These are phyloP conservation scores for Saxidomus purpurata DNA, from an alignment of 1,140 invertebrate species.

Conservation along the genomic window DNA sequence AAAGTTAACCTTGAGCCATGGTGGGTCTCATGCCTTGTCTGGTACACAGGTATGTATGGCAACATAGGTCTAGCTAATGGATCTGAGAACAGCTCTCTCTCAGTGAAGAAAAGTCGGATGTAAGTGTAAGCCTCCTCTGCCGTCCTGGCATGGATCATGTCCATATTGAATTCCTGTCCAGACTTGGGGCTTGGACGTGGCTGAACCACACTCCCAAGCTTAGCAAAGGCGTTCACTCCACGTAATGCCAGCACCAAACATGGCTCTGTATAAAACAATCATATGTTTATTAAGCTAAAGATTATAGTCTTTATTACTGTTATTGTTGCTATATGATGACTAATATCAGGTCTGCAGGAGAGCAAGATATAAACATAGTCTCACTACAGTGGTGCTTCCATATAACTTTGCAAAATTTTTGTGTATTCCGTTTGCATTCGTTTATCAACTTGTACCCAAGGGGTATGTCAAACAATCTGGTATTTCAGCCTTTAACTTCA, in stretches of 20 bases:
- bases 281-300: too few relatives aligned
- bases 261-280: slow-evolving; percentile 78
- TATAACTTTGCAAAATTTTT: too few relatives aligned
- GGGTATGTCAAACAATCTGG: too few relatives aligned
- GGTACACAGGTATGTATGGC: slow-evolving; percentile 78
- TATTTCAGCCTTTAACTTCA: too few relatives aligned
- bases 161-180: slow-evolving; percentile 64
- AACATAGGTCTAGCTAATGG: slow-evolving; percentile 75
- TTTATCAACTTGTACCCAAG: too few relatives aligned
- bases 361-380: too few relatives aligned
- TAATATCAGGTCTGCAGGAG: too few relatives aligned
- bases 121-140: slow-evolving; percentile 80
- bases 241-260: slow-evolving; percentile 81
- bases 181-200: slow-evolving; percentile 35
- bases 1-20: neutral
- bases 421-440: too few relatives aligned
- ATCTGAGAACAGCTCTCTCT: slow-evolving; percentile 81
- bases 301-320: too few relatives aligned
- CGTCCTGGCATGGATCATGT: slow-evolving; percentile 78
- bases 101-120: slow-evolving; percentile 81
- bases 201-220: slow-evolving; percentile 71
- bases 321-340: too few relatives aligned
- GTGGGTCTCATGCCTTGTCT: slow-evolving; percentile 1
- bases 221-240: slow-evolving; percentile 80
- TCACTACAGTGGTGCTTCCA: too few relatives aligned